Percentiles rank a stretch among this genome's conserved stretches.
These are phyloP conservation scores for honey bee (Apis mellifera) DNA, from an alignment of 1,140 invertebrate species.

Conservation along the genomic window DNA sequence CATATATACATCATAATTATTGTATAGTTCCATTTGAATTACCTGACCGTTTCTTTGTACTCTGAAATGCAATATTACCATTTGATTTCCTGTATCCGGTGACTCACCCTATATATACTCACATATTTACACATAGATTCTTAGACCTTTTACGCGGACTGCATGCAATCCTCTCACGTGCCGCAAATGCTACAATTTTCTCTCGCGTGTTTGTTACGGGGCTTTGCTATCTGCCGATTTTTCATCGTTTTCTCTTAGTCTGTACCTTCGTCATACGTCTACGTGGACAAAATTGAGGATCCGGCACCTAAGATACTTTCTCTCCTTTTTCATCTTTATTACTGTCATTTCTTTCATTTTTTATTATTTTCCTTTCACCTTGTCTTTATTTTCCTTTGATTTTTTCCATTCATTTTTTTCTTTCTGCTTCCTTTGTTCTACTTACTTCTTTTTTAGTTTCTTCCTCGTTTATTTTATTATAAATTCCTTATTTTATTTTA, in stretches of 20 bases:
- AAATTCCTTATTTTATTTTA: not conserved
- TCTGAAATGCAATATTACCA: not conserved
- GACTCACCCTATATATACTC: not conserved
- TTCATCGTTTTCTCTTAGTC: not conserved
- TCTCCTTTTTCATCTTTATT: too few relatives aligned
- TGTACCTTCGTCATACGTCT: not conserved
- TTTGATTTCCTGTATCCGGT: not conserved
- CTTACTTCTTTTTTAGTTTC: not conserved
- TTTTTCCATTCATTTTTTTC: not conserved
- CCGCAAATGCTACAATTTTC: conserved; percentile 48
- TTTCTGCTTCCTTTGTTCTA: not conserved
- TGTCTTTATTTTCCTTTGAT: not conserved
- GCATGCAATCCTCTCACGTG: conserved; percentile 52
- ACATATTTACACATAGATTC: not conserved
- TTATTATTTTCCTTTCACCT: not conserved
- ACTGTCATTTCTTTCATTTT: not conserved
- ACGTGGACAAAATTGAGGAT: conserved; percentile 7
- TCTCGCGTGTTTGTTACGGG: conserved; percentile 26
- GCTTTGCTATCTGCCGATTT: conserved; percentile 9
- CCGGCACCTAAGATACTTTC: not conserved
- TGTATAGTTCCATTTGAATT: not conserved
- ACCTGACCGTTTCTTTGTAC: not conserved
- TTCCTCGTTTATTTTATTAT: not conserved
- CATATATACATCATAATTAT: not conserved
- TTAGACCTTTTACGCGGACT: conserved; percentile 28